Conservation (phyloP, 1,140 invertebrate genomes). For the Holcopasites calliopsidis region DNA sequence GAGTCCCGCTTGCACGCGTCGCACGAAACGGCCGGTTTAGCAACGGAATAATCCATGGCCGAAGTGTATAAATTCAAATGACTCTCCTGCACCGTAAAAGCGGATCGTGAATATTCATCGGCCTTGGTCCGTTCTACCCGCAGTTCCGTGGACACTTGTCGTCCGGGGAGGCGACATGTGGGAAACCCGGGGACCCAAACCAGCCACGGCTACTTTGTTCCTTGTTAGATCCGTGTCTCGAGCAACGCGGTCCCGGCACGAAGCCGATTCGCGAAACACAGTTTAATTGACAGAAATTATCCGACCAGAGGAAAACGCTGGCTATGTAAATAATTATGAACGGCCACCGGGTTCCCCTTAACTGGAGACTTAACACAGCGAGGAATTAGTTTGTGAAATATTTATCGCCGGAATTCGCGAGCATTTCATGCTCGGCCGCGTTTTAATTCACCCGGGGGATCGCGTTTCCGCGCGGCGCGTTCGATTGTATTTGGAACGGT, state of each 20-base stretch:
- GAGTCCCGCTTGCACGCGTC: background rate
- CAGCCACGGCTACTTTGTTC: conserved; percentile 10
- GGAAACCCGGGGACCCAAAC: background rate
- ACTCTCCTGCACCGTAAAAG: conserved; percentile 42
- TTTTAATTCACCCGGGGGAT: conserved; percentile 11
- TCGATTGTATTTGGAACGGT: background rate
- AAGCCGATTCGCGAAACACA: background rate
- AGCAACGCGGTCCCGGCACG: background rate
- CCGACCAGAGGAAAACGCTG: background rate
- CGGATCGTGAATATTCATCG: conserved; percentile 53
- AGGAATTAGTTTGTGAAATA: conserved; percentile 16
- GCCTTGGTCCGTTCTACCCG: background rate
- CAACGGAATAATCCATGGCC: conserved; percentile 25
- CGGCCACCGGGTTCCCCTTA: background rate
- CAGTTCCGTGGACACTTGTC: conserved; percentile 25
- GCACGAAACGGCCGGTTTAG: background rate
- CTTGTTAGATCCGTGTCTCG: conserved; percentile 26
- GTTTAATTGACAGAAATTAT: conserved; percentile 32
- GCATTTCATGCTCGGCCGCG: background rate
- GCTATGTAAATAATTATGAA: conserved; percentile 26
- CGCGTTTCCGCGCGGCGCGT: background rate
- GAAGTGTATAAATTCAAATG: conserved; percentile 52
- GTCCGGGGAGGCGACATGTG: background rate
- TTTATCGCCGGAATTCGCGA: conserved; percentile 2
- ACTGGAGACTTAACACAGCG: conserved; percentile 3